Conservation (phyloP, 2,113 vertebrate genomes). For the Halichoerus grypus region DNA sequence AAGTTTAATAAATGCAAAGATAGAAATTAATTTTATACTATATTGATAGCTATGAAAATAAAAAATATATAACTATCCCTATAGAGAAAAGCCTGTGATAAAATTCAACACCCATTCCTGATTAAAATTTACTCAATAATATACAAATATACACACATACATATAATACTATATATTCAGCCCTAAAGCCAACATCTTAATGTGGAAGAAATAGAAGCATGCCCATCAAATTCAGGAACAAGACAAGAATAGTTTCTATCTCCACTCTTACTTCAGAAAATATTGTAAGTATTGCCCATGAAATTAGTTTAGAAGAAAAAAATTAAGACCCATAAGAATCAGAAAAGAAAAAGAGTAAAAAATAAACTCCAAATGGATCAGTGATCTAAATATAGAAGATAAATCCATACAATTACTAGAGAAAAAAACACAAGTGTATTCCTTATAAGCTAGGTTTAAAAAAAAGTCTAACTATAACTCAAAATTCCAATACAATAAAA, state of each 20-base stretch:
- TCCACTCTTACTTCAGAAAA: neutral
- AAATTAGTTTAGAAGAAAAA: neutral
- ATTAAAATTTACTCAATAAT: neutral
- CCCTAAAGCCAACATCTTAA: neutral
- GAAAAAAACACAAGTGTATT: neutral
- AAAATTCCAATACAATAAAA: conserved; percentile 2
- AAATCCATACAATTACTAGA: neutral
- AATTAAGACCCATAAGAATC: neutral
- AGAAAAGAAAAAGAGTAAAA: neutral
- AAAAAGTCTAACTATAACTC: neutral
- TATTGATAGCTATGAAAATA: neutral
- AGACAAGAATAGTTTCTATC: neutral
- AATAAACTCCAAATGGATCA: neutral
- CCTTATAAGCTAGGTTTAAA: neutral
- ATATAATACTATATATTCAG: neutral
- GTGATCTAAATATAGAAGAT: neutral
- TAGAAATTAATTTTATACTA: neutral
- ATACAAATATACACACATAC: neutral
- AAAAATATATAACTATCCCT: neutral
- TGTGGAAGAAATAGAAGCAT: neutral
- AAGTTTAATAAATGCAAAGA: neutral
- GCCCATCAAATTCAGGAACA: neutral
- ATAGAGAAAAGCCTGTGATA: neutral
- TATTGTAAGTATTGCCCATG: neutral
- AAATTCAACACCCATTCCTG: neutral